Percentiles rank a stretch among this genome's conserved stretches.
These are phyloP conservation scores for Eilema caniola DNA, from an alignment of 2,888 invertebrate genomes.

Conservation along the genomic window DNA sequence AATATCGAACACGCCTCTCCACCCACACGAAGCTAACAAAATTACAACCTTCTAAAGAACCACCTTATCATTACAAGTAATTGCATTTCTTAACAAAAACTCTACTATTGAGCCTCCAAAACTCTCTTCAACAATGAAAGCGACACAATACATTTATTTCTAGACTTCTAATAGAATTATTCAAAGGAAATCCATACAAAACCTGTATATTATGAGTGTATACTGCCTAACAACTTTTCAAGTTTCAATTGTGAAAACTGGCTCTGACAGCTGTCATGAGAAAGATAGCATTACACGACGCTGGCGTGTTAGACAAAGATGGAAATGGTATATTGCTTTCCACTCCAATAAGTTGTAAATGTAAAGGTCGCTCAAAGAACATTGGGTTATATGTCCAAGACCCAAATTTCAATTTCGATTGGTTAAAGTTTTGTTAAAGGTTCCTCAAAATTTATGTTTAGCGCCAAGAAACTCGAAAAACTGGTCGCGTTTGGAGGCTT, in stretches of 20 bases:
- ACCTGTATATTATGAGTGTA: slow-evolving; percentile 23
- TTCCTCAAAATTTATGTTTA: slow-evolving; percentile 41
- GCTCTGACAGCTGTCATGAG: slow-evolving; percentile 69
- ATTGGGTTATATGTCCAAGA: neutral
- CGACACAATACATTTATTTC: slow-evolving; percentile 25
- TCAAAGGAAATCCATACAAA: slow-evolving; percentile 31
- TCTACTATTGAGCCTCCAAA: neutral
- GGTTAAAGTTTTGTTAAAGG: slow-evolving; percentile 26
- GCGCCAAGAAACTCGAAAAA: slow-evolving; percentile 66
- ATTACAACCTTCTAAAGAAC: slow-evolving; percentile 7
- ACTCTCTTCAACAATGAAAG: slow-evolving; percentile 13
- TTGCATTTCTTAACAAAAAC: slow-evolving; percentile 5
- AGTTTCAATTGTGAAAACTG: slow-evolving; percentile 76
- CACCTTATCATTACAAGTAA: slow-evolving; percentile 8
- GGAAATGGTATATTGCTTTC: slow-evolving; percentile 15
- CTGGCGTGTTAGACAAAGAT: slow-evolving; percentile 39
- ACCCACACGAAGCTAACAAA: slow-evolving; percentile 10
- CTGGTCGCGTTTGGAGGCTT: slow-evolving; percentile 75
- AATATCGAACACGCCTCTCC: slow-evolving; percentile 7
- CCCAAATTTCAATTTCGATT: slow-evolving; percentile 42
- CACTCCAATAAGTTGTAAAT: slow-evolving; percentile 39
- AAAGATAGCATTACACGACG: slow-evolving; percentile 49
- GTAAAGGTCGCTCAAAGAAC: slow-evolving; percentile 18
- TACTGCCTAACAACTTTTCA: slow-evolving; percentile 60
- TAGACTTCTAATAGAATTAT: slow-evolving; percentile 25